Percentiles rank a stretch among this genome's conserved stretches.
Evolutionary conservation across 2,113 vertebrate genomes (phyloP).

Genomic region (Engystomops pustulosus): DNA sequence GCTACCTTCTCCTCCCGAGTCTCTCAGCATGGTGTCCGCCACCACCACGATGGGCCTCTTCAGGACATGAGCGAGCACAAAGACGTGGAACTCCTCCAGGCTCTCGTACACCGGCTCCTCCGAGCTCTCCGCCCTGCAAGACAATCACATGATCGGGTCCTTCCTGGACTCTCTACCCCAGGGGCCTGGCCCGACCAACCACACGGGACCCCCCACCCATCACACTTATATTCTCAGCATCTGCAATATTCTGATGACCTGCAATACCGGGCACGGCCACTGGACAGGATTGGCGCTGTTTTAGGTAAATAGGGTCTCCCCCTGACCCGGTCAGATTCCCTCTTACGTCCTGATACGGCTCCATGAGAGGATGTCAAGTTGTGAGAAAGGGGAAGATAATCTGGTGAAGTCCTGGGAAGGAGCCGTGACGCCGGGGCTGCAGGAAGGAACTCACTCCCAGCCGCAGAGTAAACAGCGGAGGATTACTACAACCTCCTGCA

Average conservation of each 20-base stretch:
- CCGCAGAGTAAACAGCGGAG: conserved; percentile 5
- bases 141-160: background rate
- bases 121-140: conserved; percentile 80
- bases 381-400: background rate
- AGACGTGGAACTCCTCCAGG: conserved; percentile 95
- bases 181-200: too few species aligned
- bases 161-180: too few species aligned
- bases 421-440: background rate
- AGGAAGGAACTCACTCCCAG: conserved; percentile 47
- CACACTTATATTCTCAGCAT: too few species aligned
- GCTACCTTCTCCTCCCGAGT: conserved; percentile 96
- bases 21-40: conserved; percentile 96
- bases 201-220: background rate
- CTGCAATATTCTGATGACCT: too few species aligned
- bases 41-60: conserved; percentile 93
- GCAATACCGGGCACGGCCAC: too few species aligned
- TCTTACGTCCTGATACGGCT: background rate
- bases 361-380: background rate
- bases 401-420: background rate
- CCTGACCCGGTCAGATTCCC: too few species aligned
- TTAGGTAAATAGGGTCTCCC: too few species aligned
- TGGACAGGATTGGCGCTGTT: too few species aligned
- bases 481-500: too few species aligned
- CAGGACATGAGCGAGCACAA: conserved; percentile 92
- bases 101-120: conserved; percentile 98